Percentiles rank a stretch among this genome's conserved stretches.
These are phyloP conservation scores for Siniperca chuatsi DNA, from an alignment of 2,113 vertebrate genomes.

Conservation along the genomic window DNA sequence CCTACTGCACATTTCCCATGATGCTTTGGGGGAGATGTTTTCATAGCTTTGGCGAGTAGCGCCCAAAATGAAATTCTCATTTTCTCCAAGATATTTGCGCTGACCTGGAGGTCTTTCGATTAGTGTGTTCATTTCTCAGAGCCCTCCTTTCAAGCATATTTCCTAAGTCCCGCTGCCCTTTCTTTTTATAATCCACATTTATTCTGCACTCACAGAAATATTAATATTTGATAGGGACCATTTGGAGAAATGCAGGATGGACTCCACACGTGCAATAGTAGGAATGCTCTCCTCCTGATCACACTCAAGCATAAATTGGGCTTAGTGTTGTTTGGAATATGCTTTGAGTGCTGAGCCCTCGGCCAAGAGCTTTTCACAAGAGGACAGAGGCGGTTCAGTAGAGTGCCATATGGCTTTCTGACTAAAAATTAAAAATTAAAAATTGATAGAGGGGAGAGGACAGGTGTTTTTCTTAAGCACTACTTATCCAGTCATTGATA, in stretches of 20 bases:
- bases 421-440: conserved; percentile 6
- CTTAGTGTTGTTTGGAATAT: conserved; percentile 44
- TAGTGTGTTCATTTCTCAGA: conserved; percentile 68
- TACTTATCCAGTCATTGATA: not conserved
- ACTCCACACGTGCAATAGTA: conserved; percentile 58
- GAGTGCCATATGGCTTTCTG: conserved; percentile 37
- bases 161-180: conserved; percentile 60
- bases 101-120: conserved; percentile 78
- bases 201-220: conserved; percentile 85
- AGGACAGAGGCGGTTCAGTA: conserved; percentile 5
- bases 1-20: conserved; percentile 34
- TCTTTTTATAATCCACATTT: conserved; percentile 81
- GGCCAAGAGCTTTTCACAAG: conserved; percentile 31
- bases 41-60: conserved; percentile 35
- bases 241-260: conserved; percentile 67
- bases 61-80: conserved; percentile 73
- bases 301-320: conserved; percentile 49
- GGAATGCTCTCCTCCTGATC: conserved; percentile 52
- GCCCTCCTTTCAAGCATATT: conserved; percentile 50
- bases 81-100: conserved; percentile 72
- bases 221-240: conserved; percentile 83
- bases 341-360: conserved; percentile 47
- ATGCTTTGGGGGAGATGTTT: conserved; percentile 49
- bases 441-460: conserved; percentile 26
- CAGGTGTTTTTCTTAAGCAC: conserved; percentile 11